Percentiles rank a stretch among this genome's conserved stretches.
Evolutionary conservation across 1,140 invertebrate genomes (phyloP).

Genomic region (Hyposmocoma kahamanoa): DNA sequence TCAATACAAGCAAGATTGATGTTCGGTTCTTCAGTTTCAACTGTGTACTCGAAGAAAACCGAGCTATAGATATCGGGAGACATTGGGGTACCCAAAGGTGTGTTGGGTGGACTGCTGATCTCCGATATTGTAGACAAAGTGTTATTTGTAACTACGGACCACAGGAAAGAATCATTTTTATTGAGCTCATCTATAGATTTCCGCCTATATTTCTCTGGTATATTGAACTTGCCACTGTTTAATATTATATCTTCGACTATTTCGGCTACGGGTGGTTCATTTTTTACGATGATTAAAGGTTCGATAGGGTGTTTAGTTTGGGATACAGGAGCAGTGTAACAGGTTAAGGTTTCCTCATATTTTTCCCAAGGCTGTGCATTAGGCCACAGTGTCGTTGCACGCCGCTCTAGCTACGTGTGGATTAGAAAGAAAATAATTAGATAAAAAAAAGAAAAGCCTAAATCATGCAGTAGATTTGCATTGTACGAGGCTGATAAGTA

Average conservation of each 20-base stretch:
- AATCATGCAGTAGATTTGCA: constrained; percentile 20
- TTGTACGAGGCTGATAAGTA: not conserved
- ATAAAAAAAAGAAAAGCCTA: constrained; percentile 21
- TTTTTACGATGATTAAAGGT: not conserved
- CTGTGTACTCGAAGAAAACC: constrained; percentile 54
- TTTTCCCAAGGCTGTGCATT: constrained; percentile 48
- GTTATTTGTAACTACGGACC: constrained; percentile 32
- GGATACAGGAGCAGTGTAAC: constrained; percentile 27
- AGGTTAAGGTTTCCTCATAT: constrained; percentile 49
- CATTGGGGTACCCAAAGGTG: constrained; percentile 33
- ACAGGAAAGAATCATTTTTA: constrained; percentile 48
- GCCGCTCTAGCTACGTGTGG: constrained; percentile 59
- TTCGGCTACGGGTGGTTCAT: constrained; percentile 25
- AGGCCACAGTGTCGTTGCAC: constrained; percentile 48
- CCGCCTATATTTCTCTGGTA: constrained; percentile 36
- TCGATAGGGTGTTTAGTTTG: not conserved
- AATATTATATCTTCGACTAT: constrained; percentile 46
- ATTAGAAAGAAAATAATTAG: constrained; percentile 41
- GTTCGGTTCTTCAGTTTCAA: constrained; percentile 26
- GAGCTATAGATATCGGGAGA: constrained; percentile 54
- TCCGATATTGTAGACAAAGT: constrained; percentile 55
- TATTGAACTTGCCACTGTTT: constrained; percentile 32
- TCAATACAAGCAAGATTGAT: constrained; percentile 49
- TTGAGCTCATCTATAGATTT: constrained; percentile 23
- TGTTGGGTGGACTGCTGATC: constrained; percentile 28